These are phyloP conservation scores for Smittia aterrima DNA, from an alignment of 2,888 invertebrate genomes.

Conservation along the genomic window DNA sequence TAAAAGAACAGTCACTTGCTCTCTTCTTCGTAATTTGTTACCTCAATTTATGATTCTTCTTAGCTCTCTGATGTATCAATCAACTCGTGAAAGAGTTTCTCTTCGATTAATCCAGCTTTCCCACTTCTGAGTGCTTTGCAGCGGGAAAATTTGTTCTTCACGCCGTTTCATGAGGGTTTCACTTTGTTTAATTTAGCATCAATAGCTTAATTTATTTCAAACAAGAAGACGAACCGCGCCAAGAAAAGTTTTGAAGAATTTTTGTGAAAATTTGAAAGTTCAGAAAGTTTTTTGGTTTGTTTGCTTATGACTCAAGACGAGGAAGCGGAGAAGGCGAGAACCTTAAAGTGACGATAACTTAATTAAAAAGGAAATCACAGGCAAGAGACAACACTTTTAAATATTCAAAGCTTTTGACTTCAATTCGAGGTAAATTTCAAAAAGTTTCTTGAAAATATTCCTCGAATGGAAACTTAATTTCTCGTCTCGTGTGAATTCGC, in stretches of 20 bases:
- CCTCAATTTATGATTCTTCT: no score
- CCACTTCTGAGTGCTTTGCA: background rate
- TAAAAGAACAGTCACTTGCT: conserved; percentile 18
- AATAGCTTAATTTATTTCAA: conserved; percentile 19
- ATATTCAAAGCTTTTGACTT: no score
- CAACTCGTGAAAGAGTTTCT: no score
- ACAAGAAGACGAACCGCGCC: background rate
- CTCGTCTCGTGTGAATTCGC: background rate
- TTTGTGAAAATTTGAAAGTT: background rate
- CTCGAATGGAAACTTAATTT: conserved; percentile 22
- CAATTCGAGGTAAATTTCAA: no score
- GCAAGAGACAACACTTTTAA: no score
- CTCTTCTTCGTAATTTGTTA: conserved; percentile 8
- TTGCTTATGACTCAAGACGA: background rate
- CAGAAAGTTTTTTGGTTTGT: conserved; percentile 1
- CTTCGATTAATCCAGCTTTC: background rate
- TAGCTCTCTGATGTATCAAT: no score
- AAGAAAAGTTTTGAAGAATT: background rate
- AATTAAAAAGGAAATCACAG: no score
- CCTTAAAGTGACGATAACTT: no score
- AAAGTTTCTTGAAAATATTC: no score
- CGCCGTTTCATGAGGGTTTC: background rate
- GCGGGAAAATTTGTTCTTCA: background rate
- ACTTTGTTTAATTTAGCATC: conserved; percentile 19
- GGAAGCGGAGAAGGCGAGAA: no score